Conservation (phyloP, 2,888 invertebrate species). For the Scaeva pyrastri region DNA sequence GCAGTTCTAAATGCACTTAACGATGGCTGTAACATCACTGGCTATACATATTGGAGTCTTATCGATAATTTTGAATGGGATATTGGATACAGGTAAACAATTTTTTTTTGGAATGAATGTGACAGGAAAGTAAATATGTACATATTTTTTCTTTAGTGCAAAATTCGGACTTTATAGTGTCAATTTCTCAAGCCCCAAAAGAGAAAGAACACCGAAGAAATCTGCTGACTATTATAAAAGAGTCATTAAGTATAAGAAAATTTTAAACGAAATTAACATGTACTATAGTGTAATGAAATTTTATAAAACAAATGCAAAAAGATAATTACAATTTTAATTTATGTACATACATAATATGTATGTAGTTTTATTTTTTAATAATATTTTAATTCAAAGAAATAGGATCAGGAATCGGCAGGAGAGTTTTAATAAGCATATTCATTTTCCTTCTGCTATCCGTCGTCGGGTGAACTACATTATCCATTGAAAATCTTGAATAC, state of each 20-base stretch:
- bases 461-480: no score
- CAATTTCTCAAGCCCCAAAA: slow-evolving; percentile 86
- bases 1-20: slow-evolving; percentile 79
- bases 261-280: slow-evolving; percentile 2
- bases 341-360: no score
- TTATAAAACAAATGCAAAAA: no score
- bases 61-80: slow-evolving; percentile 82
- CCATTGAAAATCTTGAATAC: no score
- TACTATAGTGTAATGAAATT: no score
- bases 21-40: slow-evolving; percentile 79
- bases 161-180: slow-evolving; percentile 89
- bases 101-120: slow-evolving; percentile 59
- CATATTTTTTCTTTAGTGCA: slow-evolving; percentile 85
- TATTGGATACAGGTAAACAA: slow-evolving; percentile 78
- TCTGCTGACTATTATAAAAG: slow-evolving; percentile 86
- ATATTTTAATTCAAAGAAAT: no score
- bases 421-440: no score
- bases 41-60: slow-evolving; percentile 80
- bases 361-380: no score
- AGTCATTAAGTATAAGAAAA: slow-evolving; percentile 82
- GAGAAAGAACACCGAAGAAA: slow-evolving; percentile 87
- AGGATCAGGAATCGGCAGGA: no score
- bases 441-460: no score
- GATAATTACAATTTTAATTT: no score
- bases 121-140: not conserved